phyloP scores from a whole-genome alignment of 2,113 vertebrate species.

The Platycercus adscitus region DNA sequence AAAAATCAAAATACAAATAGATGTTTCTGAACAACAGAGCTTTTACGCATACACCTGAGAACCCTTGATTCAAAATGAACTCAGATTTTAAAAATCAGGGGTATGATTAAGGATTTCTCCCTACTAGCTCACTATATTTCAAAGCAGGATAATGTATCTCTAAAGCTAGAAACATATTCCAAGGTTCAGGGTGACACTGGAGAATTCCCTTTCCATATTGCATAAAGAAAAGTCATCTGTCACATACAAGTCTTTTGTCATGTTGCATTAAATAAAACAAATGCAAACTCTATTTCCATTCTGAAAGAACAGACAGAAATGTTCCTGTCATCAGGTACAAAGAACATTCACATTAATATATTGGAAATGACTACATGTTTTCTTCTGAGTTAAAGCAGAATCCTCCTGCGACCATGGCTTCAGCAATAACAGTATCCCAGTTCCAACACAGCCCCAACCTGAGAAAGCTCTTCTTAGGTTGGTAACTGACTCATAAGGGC shows the following conservation, averaged over 20 bases:
- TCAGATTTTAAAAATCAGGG: neutral
- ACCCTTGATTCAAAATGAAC: neutral
- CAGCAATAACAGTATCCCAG: neutral
- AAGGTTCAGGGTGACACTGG: neutral
- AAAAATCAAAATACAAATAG: neutral
- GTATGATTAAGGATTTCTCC: neutral
- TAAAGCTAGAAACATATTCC: neutral
- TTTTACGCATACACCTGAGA: neutral
- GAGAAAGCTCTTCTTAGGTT: neutral
- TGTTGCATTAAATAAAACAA: neutral
- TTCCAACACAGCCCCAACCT: neutral
- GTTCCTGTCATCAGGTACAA: neutral
- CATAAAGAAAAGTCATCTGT: neutral
- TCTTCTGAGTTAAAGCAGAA: neutral
- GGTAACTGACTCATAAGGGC: neutral
- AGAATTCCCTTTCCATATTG: neutral
- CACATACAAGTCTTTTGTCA: neutral
- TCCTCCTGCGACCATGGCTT: neutral
- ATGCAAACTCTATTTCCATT: neutral
- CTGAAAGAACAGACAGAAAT: neutral
- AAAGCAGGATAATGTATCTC: neutral
- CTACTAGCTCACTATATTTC: neutral
- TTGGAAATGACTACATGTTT: neutral
- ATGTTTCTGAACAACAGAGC: neutral
- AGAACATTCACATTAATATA: neutral